Evolutionary conservation across 2,888 invertebrate genomes (phyloP), one percentile per base, ranked within the genome.

Genomic region (Athalia cordata): DNA sequence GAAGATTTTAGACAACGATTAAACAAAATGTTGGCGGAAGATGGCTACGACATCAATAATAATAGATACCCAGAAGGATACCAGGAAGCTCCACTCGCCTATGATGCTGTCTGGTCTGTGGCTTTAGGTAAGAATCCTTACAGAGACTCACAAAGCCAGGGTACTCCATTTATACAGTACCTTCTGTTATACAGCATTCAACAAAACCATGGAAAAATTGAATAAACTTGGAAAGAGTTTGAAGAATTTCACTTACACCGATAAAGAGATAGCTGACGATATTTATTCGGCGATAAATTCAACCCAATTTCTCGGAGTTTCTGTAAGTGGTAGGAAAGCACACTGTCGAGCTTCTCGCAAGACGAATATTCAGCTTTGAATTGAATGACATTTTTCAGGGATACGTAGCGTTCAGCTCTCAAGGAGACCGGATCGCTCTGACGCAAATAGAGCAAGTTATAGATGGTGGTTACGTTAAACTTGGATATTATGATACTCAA

Each of bases 41-140:
- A 95, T 79, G 96, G 96, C 52, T 96, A 95, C 90, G 96, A 97
- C 88, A 96, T 97, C 84, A 96, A 95, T 88, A 95, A 96, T 80
- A 95, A 95, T 87, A 93, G 96, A 81, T 97, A 95, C 90, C 97
- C 97, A 3, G 97, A 97, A 90, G 98, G 99, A 9, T 98, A 98
- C 91, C 97, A 97, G 88, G 99, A 99, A 91, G 99, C 99, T 6
- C 99, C 99, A 0, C 91, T 99, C 78, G 99, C 99, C 66, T 99
- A 99, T 89, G 99, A 99, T 91, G 99, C 99, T 8, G 97, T 99
- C 70, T 99, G 99, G 99, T 98, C 99, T 61, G 96, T 99, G 52
- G 99, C 99, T 59, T 92, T 99, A 87, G 98, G 96, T 96, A 91
- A 87, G 85, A 59, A 9, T 57, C 59, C 79, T 67, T 15, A 67